These are phyloP conservation scores for Petrophora chlorosata DNA, from an alignment of 2,888 invertebrate species.

Conservation along the genomic window DNA sequence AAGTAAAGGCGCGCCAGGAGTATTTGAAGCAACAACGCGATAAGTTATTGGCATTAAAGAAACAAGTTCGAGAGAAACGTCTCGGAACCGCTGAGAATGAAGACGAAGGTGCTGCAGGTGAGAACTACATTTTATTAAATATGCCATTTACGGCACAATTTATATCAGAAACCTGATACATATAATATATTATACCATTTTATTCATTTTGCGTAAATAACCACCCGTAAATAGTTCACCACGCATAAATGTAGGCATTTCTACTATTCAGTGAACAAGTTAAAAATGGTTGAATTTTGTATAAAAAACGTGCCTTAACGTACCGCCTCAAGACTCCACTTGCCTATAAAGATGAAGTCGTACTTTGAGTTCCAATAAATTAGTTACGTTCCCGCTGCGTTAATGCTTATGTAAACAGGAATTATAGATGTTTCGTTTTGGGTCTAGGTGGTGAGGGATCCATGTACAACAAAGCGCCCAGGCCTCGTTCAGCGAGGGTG, in stretches of 20 bases:
- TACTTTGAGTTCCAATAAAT: no score
- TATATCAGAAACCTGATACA: no score
- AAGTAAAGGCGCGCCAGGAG: conserved; percentile 90
- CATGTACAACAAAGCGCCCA: conserved; percentile 64
- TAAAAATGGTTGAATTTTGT: no score
- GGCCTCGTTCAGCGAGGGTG: conserved; percentile 89
- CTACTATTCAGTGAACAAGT: no score
- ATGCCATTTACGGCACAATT: background rate
- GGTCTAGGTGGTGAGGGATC: conserved; percentile 82
- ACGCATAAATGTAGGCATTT: no score
- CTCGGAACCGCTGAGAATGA: conserved; percentile 86
- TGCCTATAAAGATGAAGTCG: no score
- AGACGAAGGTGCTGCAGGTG: conserved; percentile 68
- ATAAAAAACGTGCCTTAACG: no score
- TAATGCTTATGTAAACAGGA: background rate
- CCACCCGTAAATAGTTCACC: no score
- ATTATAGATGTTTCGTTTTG: background rate
- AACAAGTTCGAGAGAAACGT: conserved; percentile 92
- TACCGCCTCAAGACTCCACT: no score
- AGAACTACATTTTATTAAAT: background rate
- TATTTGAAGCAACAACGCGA: conserved; percentile 95
- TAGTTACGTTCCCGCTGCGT: no score
- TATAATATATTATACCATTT: no score
- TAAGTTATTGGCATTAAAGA: conserved; percentile 94
- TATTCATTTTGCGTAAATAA: no score